Evolutionary conservation across 2,888 invertebrate species (phyloP).

Genomic region (Tiliacea citrago): DNA sequence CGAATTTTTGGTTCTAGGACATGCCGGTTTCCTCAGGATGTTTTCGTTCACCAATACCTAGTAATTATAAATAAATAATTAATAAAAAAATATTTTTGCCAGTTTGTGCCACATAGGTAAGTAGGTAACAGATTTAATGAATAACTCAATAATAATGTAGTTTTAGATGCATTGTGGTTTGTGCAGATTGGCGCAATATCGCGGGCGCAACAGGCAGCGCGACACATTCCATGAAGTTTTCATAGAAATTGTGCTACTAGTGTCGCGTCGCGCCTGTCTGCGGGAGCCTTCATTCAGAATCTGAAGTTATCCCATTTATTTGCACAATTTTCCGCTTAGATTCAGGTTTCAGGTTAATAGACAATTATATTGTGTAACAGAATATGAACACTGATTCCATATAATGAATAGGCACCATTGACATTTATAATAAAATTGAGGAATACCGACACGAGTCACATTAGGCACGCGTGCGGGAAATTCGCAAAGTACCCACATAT

Average conservation of each 20-base stretch:
- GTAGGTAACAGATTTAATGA: neutral
- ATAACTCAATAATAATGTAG: neutral
- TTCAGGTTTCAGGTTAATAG: neutral
- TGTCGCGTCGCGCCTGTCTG: too few relatives aligned
- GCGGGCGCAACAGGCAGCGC: too few relatives aligned
- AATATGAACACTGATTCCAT: slow-evolving; percentile 17
- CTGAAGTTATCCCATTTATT: neutral
- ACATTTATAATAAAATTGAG: slow-evolving; percentile 41
- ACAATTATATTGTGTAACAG: neutral
- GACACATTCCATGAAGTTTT: too few relatives aligned
- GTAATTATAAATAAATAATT: neutral
- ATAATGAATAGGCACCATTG: neutral
- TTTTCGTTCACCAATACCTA: too few relatives aligned
- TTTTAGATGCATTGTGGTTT: neutral
- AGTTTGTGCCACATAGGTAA: neutral
- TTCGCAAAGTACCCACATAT: slow-evolving; percentile 39
- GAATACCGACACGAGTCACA: slow-evolving; percentile 22
- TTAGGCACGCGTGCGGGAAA: slow-evolving; percentile 47
- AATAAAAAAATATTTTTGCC: neutral
- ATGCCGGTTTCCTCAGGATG: too few relatives aligned
- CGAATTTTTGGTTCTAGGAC: too few relatives aligned
- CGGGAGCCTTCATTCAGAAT: neutral
- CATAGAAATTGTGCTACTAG: too few relatives aligned
- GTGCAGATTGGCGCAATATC: too few relatives aligned
- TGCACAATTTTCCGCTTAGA: slow-evolving; percentile 12